phyloP scores from a whole-genome alignment of 2,797 vertebrate species.

The Myotis myotis region DNA sequence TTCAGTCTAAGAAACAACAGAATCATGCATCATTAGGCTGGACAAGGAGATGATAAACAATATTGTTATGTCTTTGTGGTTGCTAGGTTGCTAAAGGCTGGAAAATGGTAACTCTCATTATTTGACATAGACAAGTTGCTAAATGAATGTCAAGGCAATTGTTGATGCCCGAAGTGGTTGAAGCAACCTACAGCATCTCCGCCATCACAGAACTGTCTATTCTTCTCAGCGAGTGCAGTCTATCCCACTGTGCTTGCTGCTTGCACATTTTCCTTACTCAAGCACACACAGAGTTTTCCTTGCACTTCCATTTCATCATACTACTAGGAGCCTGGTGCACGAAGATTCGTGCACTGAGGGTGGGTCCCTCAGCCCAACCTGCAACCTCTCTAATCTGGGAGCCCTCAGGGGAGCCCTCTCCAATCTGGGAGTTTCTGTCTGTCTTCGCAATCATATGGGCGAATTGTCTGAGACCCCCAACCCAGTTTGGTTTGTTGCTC shows the following conservation, averaged over 20 bases:
- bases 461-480: too few relatives aligned
- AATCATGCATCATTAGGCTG: constrained; percentile 66
- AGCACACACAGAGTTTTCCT: not conserved
- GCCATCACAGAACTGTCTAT: not conserved
- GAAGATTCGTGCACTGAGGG: too few relatives aligned
- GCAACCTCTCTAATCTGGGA: too few relatives aligned
- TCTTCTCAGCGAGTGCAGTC: not conserved
- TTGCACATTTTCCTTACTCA: not conserved
- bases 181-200: not conserved
- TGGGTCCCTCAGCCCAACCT: too few relatives aligned
- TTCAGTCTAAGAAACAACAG: constrained; percentile 56
- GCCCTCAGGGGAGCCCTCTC: too few relatives aligned
- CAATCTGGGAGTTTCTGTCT: too few relatives aligned
- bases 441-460: too few relatives aligned
- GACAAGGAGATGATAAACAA: constrained; percentile 72
- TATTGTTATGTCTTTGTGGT: constrained; percentile 50
- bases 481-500: too few relatives aligned
- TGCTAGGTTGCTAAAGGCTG: constrained; percentile 71
- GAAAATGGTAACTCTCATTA: constrained; percentile 69
- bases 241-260: not conserved
- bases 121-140: constrained; percentile 73
- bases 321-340: too few relatives aligned
- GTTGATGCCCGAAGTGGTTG: constrained; percentile 61
- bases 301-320: not conserved
- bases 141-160: constrained; percentile 66